phyloP scores from a whole-genome alignment of 2,113 vertebrate species.

The Galbula dea region DNA sequence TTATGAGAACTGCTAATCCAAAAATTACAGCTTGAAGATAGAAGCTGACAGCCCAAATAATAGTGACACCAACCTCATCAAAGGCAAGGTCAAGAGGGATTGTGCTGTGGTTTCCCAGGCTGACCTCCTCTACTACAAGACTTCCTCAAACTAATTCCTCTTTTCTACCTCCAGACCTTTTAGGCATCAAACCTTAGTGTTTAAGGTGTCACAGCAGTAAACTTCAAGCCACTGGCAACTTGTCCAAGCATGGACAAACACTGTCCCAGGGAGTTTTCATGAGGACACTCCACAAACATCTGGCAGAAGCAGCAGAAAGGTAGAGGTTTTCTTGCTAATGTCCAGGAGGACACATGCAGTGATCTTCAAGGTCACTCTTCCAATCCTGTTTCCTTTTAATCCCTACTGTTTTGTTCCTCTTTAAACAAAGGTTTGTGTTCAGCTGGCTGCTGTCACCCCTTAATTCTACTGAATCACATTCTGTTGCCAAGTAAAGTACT shows the following conservation, averaged over 20 bases:
- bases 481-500: neutral
- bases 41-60: neutral
- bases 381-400: neutral
- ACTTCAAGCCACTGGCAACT: neutral
- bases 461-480: neutral
- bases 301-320: neutral
- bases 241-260: rapidly evolving
- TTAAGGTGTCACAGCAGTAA: rapidly evolving
- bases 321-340: rapidly evolving
- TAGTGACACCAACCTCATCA: neutral
- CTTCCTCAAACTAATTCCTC: neutral
- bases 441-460: neutral
- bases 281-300: rapidly evolving
- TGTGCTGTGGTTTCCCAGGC: neutral
- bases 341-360: neutral
- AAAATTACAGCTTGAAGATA: neutral
- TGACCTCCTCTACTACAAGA: neutral
- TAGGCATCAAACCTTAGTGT: neutral
- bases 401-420: rapidly evolving
- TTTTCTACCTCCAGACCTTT: neutral
- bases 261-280: neutral
- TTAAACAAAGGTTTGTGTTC: neutral
- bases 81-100: neutral
- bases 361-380: neutral
- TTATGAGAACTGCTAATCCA: neutral